Evolutionary conservation across 1,140 invertebrate genomes (phyloP), one percentile per base, ranked within the genome.

Genomic region (Vanessa atalanta): DNA sequence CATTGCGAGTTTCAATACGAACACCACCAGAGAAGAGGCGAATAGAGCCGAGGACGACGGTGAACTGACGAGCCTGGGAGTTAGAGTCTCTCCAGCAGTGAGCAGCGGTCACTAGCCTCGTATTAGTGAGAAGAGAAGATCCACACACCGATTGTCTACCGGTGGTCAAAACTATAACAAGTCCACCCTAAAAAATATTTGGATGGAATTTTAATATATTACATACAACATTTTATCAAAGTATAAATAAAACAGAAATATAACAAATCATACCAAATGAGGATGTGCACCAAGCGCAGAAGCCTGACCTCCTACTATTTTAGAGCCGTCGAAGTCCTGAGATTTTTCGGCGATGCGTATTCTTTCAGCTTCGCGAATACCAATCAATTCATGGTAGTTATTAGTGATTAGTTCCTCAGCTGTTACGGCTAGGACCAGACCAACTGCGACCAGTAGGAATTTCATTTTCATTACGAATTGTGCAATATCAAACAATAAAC

Each of bases 11-110:
- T 20, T 43, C 51, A 48, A 74, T 43, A 1, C 76, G 63, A 0
- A 63, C 66, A 20, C 76, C 76, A 11, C 76, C 76, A 26, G 43
- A 47, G 50, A 68, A 77, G 6, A 77, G 65, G 0, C 20, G 16
- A n/a, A 55, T 51, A 15, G 76, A 71, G 31, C 68, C 76, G 0
- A 77, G 64, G 15, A 77, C 72, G 26, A 61, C 76, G n/a, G 67
- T 70, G 16, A 77, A 48, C 23, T 63, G 60, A 14, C 70, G 47
- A 23, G 53, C 72, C 14, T 74, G 76, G 50, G 43, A 47, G 8
- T 12, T 20, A 15, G 37, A 43, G 37, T 51, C 47, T 11, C 55
- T 48, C 68, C 73, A 70, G 69, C 73, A 67, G 70, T 76, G 74
- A 47, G 69, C 69, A 0, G 77, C 77, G 0, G 77, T 78, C 31